A percentile compares a stretch with the other conserved stretches of the same genome.
Evolutionary conservation across 2,888 invertebrate genomes (phyloP).

Genomic region (Alsophila aescularia): DNA sequence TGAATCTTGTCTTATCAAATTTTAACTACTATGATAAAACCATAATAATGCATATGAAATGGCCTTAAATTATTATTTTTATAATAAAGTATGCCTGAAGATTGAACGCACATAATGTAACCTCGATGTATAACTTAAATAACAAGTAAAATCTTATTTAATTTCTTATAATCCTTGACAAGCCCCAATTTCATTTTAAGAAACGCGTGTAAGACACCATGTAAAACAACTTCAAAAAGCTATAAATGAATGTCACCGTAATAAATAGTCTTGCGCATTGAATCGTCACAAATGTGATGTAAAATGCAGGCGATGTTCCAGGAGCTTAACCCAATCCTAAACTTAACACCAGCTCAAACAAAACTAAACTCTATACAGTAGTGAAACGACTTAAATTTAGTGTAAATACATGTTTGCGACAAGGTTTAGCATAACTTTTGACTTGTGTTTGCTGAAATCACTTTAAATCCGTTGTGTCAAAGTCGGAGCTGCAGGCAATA

Average conservation of each 20-base stretch:
- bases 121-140: too few species aligned
- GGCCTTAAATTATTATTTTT: too few species aligned
- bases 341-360: neutral
- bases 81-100: too few species aligned
- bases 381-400: slow-evolving; percentile 3
- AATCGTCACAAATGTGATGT: slow-evolving; percentile 59
- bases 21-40: too few species aligned
- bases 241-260: slow-evolving; percentile 55
- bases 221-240: slow-evolving; percentile 38
- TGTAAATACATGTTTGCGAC: slow-evolving; percentile 9
- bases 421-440: slow-evolving; percentile 1
- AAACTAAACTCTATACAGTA: slow-evolving; percentile 10
- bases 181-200: too few species aligned
- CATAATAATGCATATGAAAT: too few species aligned
- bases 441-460: slow-evolving; percentile 4
- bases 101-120: too few species aligned
- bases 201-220: slow-evolving; percentile 12
- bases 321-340: slow-evolving; percentile 42
- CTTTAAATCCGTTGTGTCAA: slow-evolving; percentile 5
- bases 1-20: too few species aligned
- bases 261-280: slow-evolving; percentile 59
- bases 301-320: slow-evolving; percentile 63
- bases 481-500: neutral
- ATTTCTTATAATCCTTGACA: neutral
- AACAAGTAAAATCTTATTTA: neutral